A percentile compares a stretch with the other conserved stretches of the same genome.
These are phyloP conservation scores for Drosophila leonis DNA, from an alignment of 2,888 invertebrate genomes.

Conservation along the genomic window DNA sequence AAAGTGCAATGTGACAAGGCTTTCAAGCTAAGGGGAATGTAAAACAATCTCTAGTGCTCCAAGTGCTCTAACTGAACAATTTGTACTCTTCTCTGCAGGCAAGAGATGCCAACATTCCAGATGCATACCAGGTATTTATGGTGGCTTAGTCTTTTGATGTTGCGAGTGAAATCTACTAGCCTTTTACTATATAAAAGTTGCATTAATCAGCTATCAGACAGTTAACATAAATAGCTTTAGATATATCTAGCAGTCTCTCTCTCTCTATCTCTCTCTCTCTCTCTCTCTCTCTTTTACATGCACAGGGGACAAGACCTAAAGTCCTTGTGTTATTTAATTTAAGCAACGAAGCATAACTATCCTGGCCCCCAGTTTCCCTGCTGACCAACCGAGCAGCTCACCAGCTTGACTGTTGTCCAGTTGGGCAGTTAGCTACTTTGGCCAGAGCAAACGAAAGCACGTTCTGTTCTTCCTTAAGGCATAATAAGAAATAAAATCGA, in stretches of 20 bases:
- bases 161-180: background rate
- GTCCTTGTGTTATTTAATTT: slow-evolving; percentile 70
- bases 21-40: slow-evolving; percentile 11
- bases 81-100: background rate
- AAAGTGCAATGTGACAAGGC: slow-evolving; percentile 33
- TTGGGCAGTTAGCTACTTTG: slow-evolving; percentile 14
- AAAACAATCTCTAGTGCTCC: slow-evolving; percentile 5
- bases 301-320: slow-evolving; percentile 35
- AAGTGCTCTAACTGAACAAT: slow-evolving; percentile 5
- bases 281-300: background rate
- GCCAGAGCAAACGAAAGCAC: slow-evolving; percentile 30
- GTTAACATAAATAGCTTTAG: background rate
- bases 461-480: slow-evolving; percentile 22
- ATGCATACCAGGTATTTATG: background rate
- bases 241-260: background rate
- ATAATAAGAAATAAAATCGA: slow-evolving; percentile 46
- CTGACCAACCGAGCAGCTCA: background rate
- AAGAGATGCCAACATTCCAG: background rate
- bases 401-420: background rate
- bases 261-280: background rate
- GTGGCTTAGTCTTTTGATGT: background rate
- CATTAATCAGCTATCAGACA: background rate
- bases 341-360: slow-evolving; percentile 64
- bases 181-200: background rate
- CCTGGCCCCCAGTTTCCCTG: slow-evolving; percentile 2